A percentile compares a stretch with the other conserved stretches of the same genome.
Evolutionary conservation across 2,888 invertebrate genomes (phyloP).

Genomic region (Ischnura elegans): DNA sequence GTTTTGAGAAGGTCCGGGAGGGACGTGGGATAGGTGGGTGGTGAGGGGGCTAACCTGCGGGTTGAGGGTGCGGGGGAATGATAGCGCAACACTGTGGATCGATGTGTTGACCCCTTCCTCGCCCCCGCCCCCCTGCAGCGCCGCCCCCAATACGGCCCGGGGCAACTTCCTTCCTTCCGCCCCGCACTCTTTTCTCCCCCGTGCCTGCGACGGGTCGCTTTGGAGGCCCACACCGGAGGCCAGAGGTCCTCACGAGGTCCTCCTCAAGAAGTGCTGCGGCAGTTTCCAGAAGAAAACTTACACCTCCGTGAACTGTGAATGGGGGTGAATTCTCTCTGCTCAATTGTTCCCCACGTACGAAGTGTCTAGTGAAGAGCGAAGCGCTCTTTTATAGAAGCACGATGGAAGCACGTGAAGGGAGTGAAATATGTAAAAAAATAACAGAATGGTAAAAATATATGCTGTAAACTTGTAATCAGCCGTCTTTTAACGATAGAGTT

Average conservation of each 20-base stretch:
- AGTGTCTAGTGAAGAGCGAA: not conserved
- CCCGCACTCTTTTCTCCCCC: not conserved
- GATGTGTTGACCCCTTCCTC: conserved; percentile 50
- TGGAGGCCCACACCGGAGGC: not conserved
- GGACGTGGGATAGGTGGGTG: not conserved
- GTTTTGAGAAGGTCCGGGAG: not conserved
- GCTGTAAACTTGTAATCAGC: too few species aligned
- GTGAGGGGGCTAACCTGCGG: not conserved
- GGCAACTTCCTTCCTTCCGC: not conserved
- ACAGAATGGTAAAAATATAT: too few species aligned
- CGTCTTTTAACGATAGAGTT: too few species aligned
- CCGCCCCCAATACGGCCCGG: conserved; percentile 5
- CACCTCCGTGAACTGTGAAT: not conserved
- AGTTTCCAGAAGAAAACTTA: not conserved
- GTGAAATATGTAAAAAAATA: too few species aligned
- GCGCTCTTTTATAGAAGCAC: too few species aligned
- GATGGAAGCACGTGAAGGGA: too few species aligned
- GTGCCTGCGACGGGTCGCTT: not conserved
- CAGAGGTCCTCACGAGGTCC: not conserved
- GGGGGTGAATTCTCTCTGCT: not conserved
- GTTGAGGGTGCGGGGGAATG: not conserved
- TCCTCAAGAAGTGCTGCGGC: not conserved
- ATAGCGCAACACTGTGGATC: conserved; percentile 52
- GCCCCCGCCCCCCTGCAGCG: not conserved
- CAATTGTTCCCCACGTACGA: not conserved